phyloP scores from a whole-genome alignment of 2,113 vertebrate genomes.

The Rhineura floridana region DNA sequence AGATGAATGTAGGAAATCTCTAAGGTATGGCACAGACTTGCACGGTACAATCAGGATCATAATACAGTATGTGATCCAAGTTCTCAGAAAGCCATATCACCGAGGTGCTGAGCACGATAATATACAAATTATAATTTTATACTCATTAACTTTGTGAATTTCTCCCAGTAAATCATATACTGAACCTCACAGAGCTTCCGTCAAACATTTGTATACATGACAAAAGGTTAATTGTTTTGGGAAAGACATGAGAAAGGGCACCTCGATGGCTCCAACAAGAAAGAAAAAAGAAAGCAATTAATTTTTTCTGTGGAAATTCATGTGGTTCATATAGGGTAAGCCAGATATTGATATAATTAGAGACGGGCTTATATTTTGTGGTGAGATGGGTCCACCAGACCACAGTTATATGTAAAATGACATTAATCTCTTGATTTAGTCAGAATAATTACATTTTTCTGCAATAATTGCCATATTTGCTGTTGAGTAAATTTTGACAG shows the following conservation, averaged over 20 bases:
- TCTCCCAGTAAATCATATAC: conserved; percentile 70
- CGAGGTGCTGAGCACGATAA: conserved; percentile 50
- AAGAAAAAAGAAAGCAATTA: conserved; percentile 68
- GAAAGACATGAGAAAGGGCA: conserved; percentile 73
- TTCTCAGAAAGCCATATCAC: conserved; percentile 35
- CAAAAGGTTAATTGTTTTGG: conserved; percentile 77
- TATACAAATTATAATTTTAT: conserved; percentile 64
- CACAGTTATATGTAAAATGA: not conserved
- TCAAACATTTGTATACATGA: conserved; percentile 66
- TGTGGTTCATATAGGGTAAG: conserved; percentile 22
- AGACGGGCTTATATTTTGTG: conserved; percentile 6
- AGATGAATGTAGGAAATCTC: not conserved
- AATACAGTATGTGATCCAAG: conserved; percentile 41
- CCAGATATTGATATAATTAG: conserved; percentile 13
- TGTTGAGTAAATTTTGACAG: not conserved
- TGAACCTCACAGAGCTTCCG: conserved; percentile 62
- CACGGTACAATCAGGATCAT: not conserved
- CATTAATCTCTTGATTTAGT: not conserved
- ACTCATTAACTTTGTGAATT: conserved; percentile 72
- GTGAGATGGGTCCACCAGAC: not conserved
- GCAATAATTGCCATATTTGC: not conserved
- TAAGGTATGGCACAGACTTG: not conserved
- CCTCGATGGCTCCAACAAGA: conserved; percentile 57
- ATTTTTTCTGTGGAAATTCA: conserved; percentile 60
- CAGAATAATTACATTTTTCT: not conserved